Percentiles rank a stretch among this genome's conserved stretches.
Evolutionary conservation across 2,888 invertebrate species (phyloP).

Genomic region (Acanthoscelides obtectus): DNA sequence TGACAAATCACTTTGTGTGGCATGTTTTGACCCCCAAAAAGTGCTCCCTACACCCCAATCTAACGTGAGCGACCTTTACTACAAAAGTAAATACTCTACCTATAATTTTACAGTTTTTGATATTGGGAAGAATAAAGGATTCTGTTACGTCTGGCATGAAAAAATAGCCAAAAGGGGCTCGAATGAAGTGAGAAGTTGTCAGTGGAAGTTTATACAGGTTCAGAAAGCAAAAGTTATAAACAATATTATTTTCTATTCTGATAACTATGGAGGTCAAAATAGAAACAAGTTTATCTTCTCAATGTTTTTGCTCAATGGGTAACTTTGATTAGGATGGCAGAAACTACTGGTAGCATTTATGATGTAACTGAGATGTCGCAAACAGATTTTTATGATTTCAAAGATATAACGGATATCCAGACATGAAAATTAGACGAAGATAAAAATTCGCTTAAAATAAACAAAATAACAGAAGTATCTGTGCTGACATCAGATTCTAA

Average conservation of each 20-base stretch:
- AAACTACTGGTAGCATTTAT: constrained; percentile 9
- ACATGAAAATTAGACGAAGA: constrained; percentile 1
- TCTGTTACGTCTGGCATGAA: constrained; percentile 14
- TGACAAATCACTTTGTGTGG: constrained; percentile 8
- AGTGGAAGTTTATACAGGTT: constrained; percentile 10
- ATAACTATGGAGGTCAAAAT: constrained; percentile 15
- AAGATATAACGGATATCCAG: not conserved
- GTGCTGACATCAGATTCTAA: no score
- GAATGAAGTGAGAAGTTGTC: constrained; percentile 17
- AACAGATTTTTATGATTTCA: constrained; percentile 13
- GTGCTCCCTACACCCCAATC: constrained; percentile 7
- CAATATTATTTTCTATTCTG: constrained; percentile 13
- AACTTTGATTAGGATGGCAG: constrained; percentile 14
- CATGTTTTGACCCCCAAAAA: constrained; percentile 12
- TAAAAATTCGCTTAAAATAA: no score
- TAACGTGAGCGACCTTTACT: constrained; percentile 9
- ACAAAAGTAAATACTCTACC: constrained; percentile 9
- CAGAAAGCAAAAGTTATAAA: constrained; percentile 11
- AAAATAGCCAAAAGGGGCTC: constrained; percentile 13
- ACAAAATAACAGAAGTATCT: no score
- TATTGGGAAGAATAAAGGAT: constrained; percentile 11
- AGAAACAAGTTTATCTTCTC: constrained; percentile 15
- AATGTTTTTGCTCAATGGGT: constrained; percentile 18
- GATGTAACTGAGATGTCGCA: constrained; percentile 14
- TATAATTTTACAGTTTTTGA: constrained; percentile 11